Conservation (phyloP, 2,797 vertebrate species). For the Catostomus latipinnis region DNA sequence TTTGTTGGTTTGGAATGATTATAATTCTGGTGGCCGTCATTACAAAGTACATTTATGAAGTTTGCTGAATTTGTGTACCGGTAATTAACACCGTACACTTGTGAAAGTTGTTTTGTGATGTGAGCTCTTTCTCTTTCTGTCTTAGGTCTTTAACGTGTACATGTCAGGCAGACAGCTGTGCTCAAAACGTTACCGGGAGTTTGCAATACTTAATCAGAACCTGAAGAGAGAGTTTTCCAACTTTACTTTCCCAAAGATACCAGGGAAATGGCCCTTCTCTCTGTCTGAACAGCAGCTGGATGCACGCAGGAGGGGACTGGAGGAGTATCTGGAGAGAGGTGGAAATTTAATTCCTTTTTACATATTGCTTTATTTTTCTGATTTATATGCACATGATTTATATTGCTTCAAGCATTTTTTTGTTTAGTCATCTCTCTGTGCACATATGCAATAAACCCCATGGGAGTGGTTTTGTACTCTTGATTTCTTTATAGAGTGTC, state of each 20-base stretch:
- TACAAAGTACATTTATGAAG: too few species aligned
- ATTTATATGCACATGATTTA: not conserved
- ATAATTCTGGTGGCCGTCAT: too few species aligned
- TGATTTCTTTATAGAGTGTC: not conserved
- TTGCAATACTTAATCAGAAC: constrained; percentile 94
- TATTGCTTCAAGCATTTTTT: not conserved
- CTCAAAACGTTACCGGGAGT: constrained; percentile 94
- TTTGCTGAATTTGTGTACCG: too few species aligned
- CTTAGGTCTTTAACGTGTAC: constrained; percentile 93
- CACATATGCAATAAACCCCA: not conserved
- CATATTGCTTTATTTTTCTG: not conserved
- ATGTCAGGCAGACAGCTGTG: constrained; percentile 95
- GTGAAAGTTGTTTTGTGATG: not conserved
- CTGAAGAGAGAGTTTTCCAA: constrained; percentile 93
- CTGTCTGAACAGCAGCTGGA: constrained; percentile 96
- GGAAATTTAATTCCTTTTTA: not conserved
- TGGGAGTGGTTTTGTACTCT: not conserved
- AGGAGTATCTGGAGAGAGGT: constrained; percentile 89
- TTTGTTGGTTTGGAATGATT: too few species aligned
- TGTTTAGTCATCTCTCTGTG: not conserved
- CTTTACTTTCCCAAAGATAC: constrained; percentile 93
- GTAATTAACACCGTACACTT: too few species aligned
- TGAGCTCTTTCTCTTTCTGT: not conserved
- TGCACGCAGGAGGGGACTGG: constrained; percentile 88
- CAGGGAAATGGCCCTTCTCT: constrained; percentile 97